Evolutionary conservation across 2,113 vertebrate genomes (phyloP), one percentile per base, ranked within the genome.

Genomic region (Grammomys surdaster): DNA sequence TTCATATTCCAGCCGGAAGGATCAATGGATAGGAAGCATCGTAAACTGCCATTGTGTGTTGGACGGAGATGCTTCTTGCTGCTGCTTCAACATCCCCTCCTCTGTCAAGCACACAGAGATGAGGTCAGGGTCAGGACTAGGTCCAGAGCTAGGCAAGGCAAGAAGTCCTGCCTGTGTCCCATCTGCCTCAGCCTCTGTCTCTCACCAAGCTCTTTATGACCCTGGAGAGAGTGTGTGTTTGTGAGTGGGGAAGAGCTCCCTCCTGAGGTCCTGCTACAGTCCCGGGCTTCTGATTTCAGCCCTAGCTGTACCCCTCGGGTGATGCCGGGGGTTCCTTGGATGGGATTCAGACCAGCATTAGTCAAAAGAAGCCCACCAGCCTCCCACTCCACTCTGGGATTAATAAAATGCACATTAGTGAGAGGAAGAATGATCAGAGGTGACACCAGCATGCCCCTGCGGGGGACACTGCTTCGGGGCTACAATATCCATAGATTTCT

Each of bases 341-440:
- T 69, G 90, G 60, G 48, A 93, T 28, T 51, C 77, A 43, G 31
- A 31, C 8, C 43, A 48, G 36, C 67, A 2, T 31, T 24, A 82
- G 94, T 43, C 75, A 46, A 90, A 76, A 93, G 90, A 90, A 43
- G 60, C 48, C 36, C 31, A 75, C 80, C 5, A 3, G 6, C 67
- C 70, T 56, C 76, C 70, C 5, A 6, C 72, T n/a, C 70, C 7
- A 13, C 72, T n/a, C 60, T 4, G 90, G 85, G 94, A 92, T 78
- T 90, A 86, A 90, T 93, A 93, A 91, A 91, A 95, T 28, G 75
- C 60, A 81, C 48, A 51, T 56, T 51, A n/a, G 54, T 58, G 48
- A 86, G 60, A 94, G 67, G 84, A 81, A 85, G 70, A 70, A 77
- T 0, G 0, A 73, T 65, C 82, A 33, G 69, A 70, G 48, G 81